These are phyloP conservation scores for Sebastiscus albofasciatus DNA, from an alignment of 2,797 vertebrate genomes.

Conservation along the genomic window DNA sequence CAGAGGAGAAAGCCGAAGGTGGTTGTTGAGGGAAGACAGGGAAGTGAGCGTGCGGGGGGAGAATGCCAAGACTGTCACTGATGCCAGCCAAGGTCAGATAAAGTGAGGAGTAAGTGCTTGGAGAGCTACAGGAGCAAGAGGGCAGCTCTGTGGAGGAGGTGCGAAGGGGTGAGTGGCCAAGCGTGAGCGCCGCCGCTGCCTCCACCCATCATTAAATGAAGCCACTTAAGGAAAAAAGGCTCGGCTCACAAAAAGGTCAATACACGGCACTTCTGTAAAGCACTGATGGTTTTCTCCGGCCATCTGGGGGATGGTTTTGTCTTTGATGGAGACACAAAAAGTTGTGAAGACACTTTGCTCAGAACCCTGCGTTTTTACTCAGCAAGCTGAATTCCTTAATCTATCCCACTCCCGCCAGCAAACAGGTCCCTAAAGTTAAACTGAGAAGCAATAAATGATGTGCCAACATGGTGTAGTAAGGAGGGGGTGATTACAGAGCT, in stretches of 20 bases:
- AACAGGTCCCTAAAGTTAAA: constrained; percentile 58
- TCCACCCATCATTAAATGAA: constrained; percentile 74
- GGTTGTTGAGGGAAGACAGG: constrained; percentile 33
- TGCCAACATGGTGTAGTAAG: constrained; percentile 53
- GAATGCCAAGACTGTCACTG: constrained; percentile 62
- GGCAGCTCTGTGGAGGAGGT: constrained; percentile 69
- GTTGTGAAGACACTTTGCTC: constrained; percentile 23
- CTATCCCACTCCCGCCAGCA: constrained; percentile 41
- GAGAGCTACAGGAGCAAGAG: constrained; percentile 67
- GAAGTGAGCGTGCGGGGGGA: constrained; percentile 22
- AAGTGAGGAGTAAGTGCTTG: constrained; percentile 75
- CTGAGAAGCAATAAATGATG: constrained; percentile 61
- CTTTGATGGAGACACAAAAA: constrained; percentile 38
- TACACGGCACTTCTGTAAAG: constrained; percentile 54
- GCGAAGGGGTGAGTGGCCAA: constrained; percentile 72
- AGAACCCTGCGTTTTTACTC: constrained; percentile 29
- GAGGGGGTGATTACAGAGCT: constrained; percentile 59
- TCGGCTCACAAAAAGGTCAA: constrained; percentile 60
- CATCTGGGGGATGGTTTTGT: constrained; percentile 38
- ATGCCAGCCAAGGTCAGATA: constrained; percentile 76
- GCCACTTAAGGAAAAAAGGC: constrained; percentile 67
- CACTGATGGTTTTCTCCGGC: constrained; percentile 58
- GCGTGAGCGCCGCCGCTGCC: constrained; percentile 57
- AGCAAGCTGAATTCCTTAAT: constrained; percentile 32
- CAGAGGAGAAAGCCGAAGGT: constrained; percentile 38